phyloP scores from a whole-genome alignment of 2,888 invertebrate species.

The Clunio marinus region DNA sequence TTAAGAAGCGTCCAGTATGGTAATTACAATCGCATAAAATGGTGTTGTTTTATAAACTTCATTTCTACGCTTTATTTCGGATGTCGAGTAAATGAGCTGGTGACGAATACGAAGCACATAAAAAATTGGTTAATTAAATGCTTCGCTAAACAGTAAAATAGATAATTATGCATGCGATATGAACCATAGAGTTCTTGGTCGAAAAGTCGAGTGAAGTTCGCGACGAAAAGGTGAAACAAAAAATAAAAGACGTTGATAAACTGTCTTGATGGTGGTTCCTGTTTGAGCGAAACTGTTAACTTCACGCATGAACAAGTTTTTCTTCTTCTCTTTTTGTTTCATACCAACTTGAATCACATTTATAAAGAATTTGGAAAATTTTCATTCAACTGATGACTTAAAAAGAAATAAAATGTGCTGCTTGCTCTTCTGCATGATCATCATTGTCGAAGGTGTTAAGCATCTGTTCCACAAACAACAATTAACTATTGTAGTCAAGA shows the following conservation, averaged over 20 bases:
- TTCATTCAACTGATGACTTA: conserved; percentile 12
- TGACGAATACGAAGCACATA: conserved; percentile 38
- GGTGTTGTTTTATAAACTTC: not conserved
- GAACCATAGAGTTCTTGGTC: conserved; percentile 30
- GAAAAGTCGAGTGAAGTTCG: not conserved
- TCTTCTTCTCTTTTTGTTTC: conserved; percentile 3
- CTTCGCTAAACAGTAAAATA: conserved; percentile 38
- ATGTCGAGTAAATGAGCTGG: conserved; percentile 14
- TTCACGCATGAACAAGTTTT: conserved; percentile 26
- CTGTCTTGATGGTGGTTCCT: not conserved
- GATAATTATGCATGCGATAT: conserved; percentile 39
- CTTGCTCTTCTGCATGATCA: not conserved
- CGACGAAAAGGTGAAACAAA: not conserved
- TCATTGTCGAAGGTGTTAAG: conserved; percentile 13
- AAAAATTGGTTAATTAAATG: conserved; percentile 40
- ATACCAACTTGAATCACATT: not conserved
- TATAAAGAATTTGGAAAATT: conserved; percentile 20
- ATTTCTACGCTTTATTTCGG: conserved; percentile 11
- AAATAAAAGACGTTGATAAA: not conserved
- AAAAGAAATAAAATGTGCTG: not conserved
- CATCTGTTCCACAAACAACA: conserved; percentile 6
- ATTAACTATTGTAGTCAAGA: not conserved
- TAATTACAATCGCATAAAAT: conserved; percentile 30
- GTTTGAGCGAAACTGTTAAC: not conserved
- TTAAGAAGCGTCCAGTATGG: conserved; percentile 38